Evolutionary conservation across 1,140 invertebrate species (phyloP).

Genomic region (Lepidurus packardi): DNA sequence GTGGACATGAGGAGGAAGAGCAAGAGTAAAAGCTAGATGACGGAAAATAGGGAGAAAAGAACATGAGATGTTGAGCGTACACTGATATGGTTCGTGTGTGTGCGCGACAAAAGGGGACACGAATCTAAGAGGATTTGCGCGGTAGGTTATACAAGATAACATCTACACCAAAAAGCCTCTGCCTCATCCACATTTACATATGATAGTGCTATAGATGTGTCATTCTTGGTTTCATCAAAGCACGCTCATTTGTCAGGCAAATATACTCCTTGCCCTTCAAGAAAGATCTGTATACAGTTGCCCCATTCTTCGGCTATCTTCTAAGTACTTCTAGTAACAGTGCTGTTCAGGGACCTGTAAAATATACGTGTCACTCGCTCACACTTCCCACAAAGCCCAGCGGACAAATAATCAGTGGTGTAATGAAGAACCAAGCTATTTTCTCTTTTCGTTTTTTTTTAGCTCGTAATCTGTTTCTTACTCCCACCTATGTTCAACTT

Average conservation of each 20-base stretch:
- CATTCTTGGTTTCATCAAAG: conserved; percentile 22
- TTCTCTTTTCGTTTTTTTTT: no score
- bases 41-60: neutral
- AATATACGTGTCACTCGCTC: no score
- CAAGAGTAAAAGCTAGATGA: neutral
- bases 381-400: no score
- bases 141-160: neutral
- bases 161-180: neutral
- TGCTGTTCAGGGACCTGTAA: no score
- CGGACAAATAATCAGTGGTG: no score
- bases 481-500: no score
- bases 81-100: neutral
- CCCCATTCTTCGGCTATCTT: no score
- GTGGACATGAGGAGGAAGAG: neutral
- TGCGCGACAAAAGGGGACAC: neutral
- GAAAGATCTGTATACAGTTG: no score
- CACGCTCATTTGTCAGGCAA: neutral
- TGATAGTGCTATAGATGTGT: conserved; percentile 15
- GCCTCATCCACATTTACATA: neutral
- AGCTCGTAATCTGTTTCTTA: no score
- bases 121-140: neutral
- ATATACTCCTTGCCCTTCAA: neutral
- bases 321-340: no score
- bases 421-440: no score
- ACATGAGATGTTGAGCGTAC: neutral